These are phyloP conservation scores for Caenorhabditis tropicalis DNA, from an alignment of 1,140 invertebrate genomes.

Conservation along the genomic window DNA sequence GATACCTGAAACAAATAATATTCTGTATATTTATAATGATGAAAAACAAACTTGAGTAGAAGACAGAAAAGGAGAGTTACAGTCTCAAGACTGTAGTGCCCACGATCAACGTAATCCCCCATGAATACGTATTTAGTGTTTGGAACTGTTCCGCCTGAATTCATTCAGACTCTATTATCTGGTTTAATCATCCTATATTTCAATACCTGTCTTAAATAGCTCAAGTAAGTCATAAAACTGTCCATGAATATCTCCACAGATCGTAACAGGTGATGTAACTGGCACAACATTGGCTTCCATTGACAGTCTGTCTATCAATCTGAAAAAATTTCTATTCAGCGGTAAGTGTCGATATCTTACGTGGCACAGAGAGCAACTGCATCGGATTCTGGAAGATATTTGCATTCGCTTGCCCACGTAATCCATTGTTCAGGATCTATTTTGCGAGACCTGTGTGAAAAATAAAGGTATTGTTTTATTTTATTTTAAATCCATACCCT, in stretches of 20 bases:
- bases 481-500: not conserved
- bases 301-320: slow-evolving; percentile 60
- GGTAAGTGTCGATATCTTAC: slow-evolving; percentile 53
- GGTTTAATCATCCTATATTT: too few relatives aligned
- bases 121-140: slow-evolving; percentile 98
- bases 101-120: slow-evolving; percentile 99
- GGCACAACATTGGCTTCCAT: slow-evolving; percentile 62
- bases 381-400: slow-evolving; percentile 68
- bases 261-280: slow-evolving; percentile 64
- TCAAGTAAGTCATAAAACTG: slow-evolving; percentile 96
- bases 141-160: slow-evolving; percentile 84
- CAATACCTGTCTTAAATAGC: slow-evolving; percentile 96
- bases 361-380: slow-evolving; percentile 66
- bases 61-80: slow-evolving; percentile 85
- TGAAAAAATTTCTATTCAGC: slow-evolving; percentile 16
- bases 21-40: not conserved
- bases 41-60: slow-evolving; percentile 42
- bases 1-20: slow-evolving; percentile 83
- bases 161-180: too few relatives aligned
- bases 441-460: not conserved
- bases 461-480: not conserved
- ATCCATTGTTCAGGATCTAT: slow-evolving; percentile 64
- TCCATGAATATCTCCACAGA: slow-evolving; percentile 70
- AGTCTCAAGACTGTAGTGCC: slow-evolving; percentile 98
- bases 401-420: slow-evolving; percentile 62